These are phyloP conservation scores for Chauna torquata DNA, from an alignment of 2,113 vertebrate genomes.

Conservation along the genomic window DNA sequence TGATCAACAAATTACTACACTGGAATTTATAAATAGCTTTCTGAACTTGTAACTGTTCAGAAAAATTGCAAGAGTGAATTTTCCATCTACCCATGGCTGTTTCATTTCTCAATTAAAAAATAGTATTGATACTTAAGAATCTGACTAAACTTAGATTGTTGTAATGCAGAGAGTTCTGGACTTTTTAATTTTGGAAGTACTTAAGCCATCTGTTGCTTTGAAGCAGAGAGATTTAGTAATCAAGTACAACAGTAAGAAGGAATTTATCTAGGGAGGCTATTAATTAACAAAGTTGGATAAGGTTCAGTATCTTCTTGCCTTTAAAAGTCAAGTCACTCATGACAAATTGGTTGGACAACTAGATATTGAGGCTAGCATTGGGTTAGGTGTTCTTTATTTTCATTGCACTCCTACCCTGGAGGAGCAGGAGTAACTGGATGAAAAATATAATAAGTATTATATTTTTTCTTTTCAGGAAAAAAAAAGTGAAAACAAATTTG, in stretches of 20 bases:
- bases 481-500: neutral
- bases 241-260: conserved; percentile 71
- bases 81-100: neutral
- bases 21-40: neutral
- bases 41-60: neutral
- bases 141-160: conserved; percentile 63
- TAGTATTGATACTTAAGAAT: conserved; percentile 33
- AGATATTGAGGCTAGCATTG: conserved; percentile 41
- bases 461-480: neutral
- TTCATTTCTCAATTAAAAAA: conserved; percentile 31
- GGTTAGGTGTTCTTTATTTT: conserved; percentile 27
- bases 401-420: neutral
- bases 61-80: neutral
- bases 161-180: conserved; percentile 59
- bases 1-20: neutral
- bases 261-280: conserved; percentile 78
- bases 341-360: conserved; percentile 49
- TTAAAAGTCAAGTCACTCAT: conserved; percentile 63
- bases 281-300: conserved; percentile 81
- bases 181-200: conserved; percentile 70
- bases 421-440: neutral
- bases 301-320: conserved; percentile 69
- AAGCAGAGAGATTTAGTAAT: conserved; percentile 78
- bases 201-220: conserved; percentile 79
- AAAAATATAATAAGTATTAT: neutral